Evolutionary conservation across 2,888 invertebrate species (phyloP), one percentile per base, ranked within the genome.

Genomic region (Temnothorax rugatulus): DNA sequence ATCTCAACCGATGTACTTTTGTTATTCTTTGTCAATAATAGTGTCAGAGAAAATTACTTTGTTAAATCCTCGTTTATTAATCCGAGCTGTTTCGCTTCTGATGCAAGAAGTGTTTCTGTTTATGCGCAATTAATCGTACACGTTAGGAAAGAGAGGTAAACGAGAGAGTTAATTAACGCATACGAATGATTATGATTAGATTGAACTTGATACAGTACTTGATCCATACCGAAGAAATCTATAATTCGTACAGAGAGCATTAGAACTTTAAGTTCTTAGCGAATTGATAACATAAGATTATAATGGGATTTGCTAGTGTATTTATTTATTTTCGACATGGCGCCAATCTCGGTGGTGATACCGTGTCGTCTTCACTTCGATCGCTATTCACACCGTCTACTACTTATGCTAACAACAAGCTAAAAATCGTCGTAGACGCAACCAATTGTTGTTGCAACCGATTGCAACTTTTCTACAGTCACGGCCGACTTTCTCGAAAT

Each of bases 271-370:
- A 59, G 38, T 81, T 59, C 5, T 71, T 71, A 73, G 11, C 21
- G 25, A 59, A 81, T 34, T 34, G 25, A 59, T 25, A 34, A 57
- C 15, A 4, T 73, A 81, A 21, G 15, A 59, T 59, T 61, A 41
- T 50, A 57, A 68, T 18, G 52, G 34, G 47, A 25, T 73, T 74
- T 38, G 4, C 29, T 57, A 82, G 38, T 15, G 21, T 64, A 68
- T 84, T 84, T 59, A 69, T 83, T 69, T 85, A 85, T 74, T 44
- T 77, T 74, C 34, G 13, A 34, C 11, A 41, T 29, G 41, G 69
- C 18, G 63, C 38, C 21, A 3, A 25, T 41, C 29, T 29, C 15
- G 34, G 15, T 9, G 69, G 8, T 15, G 15, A 25, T 38, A 50
- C 15, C 63, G 13, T 34, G 21, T 18, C 13, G 13, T 38, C 7